These are phyloP conservation scores for Poecilus cupreus DNA, from an alignment of 2,888 invertebrate species.

Conservation along the genomic window DNA sequence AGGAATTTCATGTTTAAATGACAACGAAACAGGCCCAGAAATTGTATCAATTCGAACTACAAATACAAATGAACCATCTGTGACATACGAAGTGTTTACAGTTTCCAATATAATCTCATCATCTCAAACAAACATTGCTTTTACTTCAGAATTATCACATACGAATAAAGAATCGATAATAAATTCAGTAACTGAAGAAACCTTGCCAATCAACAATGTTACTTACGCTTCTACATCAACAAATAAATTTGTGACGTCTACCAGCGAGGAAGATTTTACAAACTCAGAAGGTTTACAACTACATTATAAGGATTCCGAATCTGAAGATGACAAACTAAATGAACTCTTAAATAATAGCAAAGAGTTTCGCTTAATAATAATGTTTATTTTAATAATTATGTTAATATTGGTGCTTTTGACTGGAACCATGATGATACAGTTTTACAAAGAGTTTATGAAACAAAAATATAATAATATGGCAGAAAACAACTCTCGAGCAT, in stretches of 20 bases:
- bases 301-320: background rate
- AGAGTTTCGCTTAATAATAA: background rate
- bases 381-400: background rate
- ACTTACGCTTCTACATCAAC: too few species aligned
- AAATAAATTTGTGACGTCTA: too few species aligned
- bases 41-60: background rate
- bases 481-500: background rate
- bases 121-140: too few species aligned
- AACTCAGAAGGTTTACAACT: too few species aligned
- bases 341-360: background rate
- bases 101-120: too few species aligned
- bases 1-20: background rate
- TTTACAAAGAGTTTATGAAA: background rate
- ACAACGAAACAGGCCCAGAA: background rate
- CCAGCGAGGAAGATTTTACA: too few species aligned
- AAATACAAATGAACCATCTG: background rate
- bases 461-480: background rate
- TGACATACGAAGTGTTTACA: too few species aligned
- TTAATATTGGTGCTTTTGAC: background rate
- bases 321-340: background rate
- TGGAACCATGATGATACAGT: background rate
- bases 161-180: too few species aligned
- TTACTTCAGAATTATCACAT: too few species aligned
- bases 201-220: too few species aligned
- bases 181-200: too few species aligned